These are phyloP conservation scores for Arvicola amphibius DNA, from an alignment of 2,797 vertebrate species.

Conservation along the genomic window DNA sequence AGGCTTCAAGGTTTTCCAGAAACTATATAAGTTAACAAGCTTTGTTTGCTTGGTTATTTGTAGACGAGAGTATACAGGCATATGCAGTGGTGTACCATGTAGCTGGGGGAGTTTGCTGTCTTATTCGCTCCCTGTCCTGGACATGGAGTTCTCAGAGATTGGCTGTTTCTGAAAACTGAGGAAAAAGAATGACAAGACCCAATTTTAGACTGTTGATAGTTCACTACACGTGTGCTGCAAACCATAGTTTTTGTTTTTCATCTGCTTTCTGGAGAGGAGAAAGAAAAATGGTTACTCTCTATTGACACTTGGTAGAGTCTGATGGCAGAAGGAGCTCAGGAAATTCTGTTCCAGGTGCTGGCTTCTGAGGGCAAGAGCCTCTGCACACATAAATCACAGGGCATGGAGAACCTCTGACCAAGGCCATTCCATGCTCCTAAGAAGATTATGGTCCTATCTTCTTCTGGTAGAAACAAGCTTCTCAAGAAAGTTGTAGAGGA, in stretches of 20 bases:
- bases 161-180: background rate
- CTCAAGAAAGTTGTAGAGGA: background rate
- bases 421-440: background rate
- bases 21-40: slow-evolving; percentile 18
- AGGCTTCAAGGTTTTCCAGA: slow-evolving; percentile 26
- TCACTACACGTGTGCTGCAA: background rate
- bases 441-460: background rate
- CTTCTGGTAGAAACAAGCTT: background rate
- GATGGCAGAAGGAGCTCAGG: background rate
- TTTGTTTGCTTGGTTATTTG: background rate
- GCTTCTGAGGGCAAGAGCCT: slow-evolving; percentile 19
- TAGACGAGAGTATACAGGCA: background rate
- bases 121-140: background rate
- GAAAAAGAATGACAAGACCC: background rate
- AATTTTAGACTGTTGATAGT: background rate
- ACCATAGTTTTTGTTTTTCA: slow-evolving; percentile 16
- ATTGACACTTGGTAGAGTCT: background rate
- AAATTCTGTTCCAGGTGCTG: background rate
- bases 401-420: background rate
- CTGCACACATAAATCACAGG: background rate
- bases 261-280: background rate
- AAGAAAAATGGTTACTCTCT: background rate
- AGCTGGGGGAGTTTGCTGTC: background rate
- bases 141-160: background rate
- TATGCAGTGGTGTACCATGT: background rate